Base-by-base conservation (phyloP, 2,888 invertebrate genomes). In the Diarsia mendica region DNA sequence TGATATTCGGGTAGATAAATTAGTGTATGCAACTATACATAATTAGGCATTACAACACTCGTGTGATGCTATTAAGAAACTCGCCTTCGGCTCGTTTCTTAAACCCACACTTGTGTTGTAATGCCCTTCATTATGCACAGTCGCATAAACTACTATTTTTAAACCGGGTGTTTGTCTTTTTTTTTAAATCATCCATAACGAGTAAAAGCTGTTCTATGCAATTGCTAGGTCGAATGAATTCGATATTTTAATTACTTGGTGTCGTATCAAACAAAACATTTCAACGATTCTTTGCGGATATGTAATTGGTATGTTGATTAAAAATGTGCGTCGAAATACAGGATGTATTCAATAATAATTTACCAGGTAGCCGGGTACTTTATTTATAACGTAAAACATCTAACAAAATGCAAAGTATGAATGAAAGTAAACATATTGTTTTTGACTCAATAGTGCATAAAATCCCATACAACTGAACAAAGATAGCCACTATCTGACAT, bases 401-500 rank as follows among this genome's bases (percentile, higher is more conserved):
- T 28, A 28, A 28, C 28, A 15, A 46, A 72, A 55, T 23, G 0
- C 3, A 8, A 46, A 68, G 9, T n/a, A 28, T 15, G 18, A 71
- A 61, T 61, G 13, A 80, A 61, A 53, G 18, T 48, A 33, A 60
- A 46, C 18, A 66, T 58, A 79, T 39, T n/a, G n/a, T n/a, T n/a
- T n/a, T n/a, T 80, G n/a, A 61, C 20, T 39, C 3, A 55, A 33
- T 23, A 72, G 11, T 83, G 72, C 83, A 80, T 70, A 48, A 68
- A 70, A 79, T 70, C 23, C 46, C 49, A 55, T 39, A 61, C 20
- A 10, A 8, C 48, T 20, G 23, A 48, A 39, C 44, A 68, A 82
- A 53, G 70, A 68, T 66, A 72, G 13, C 46, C 46, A 55, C 49
- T 85, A 87, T 85, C 76, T 46, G 11, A 58, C 28, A 58, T 85